A percentile compares a stretch with the other conserved stretches of the same genome.
Evolutionary conservation across 2,797 vertebrate genomes (phyloP).

Genomic region (Hoplostethus atlanticus): DNA sequence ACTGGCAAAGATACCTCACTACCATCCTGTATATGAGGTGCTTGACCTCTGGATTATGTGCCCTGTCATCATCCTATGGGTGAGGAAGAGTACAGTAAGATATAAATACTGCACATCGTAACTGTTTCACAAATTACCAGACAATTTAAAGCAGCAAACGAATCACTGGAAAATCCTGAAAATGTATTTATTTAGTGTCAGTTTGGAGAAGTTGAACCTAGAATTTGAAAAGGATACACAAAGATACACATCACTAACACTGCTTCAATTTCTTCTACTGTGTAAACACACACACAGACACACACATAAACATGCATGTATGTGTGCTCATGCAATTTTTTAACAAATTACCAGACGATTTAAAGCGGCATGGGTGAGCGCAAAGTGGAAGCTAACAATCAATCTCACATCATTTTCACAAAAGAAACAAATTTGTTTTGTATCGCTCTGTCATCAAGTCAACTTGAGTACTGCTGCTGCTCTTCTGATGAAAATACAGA

Average conservation of each 20-base stretch:
- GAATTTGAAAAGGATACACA: constrained; percentile 58
- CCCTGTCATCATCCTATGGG: constrained; percentile 43
- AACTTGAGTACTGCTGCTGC: constrained; percentile 21
- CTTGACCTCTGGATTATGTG: constrained; percentile 45
- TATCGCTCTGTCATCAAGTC: constrained; percentile 34
- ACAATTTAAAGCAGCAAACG: constrained; percentile 51
- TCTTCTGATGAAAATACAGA: neutral
- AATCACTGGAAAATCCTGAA: constrained; percentile 60
- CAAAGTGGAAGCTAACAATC: constrained; percentile 13
- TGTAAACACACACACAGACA: constrained; percentile 25
- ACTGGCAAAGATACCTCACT: constrained; percentile 33
- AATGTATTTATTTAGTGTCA: constrained; percentile 68
- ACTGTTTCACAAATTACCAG: constrained; percentile 43
- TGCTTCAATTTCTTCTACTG: constrained; percentile 42
- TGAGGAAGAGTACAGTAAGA: constrained; percentile 24
- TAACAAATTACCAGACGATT: neutral
- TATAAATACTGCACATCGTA: constrained; percentile 30
- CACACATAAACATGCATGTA: neutral
- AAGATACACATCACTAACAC: constrained; percentile 56
- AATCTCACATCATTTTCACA: constrained; percentile 38
- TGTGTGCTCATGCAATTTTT: neutral
- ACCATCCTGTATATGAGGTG: constrained; percentile 27
- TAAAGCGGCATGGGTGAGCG: no score
- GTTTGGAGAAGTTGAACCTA: constrained; percentile 46
- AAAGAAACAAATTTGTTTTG: constrained; percentile 23